Conservation (phyloP, 2,113 vertebrate species). For the Corapipo altera region DNA sequence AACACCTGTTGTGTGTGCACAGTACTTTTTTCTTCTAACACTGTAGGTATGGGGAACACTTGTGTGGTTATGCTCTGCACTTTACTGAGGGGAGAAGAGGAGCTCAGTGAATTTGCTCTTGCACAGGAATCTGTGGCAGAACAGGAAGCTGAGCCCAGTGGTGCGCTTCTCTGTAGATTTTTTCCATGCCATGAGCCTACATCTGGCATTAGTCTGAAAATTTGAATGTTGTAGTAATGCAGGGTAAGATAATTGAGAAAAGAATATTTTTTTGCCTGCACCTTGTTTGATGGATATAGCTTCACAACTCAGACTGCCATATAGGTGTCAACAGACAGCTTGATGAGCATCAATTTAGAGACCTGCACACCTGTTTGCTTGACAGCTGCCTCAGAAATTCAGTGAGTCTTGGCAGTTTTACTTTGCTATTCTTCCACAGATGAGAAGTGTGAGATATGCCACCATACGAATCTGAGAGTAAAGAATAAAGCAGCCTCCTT, state of each 20-base stretch:
- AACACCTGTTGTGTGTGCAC: neutral
- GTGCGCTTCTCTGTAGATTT: neutral
- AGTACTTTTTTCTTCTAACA: neutral
- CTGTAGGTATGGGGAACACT: neutral
- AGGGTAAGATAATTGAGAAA: neutral
- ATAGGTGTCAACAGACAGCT: neutral
- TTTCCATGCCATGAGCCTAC: neutral
- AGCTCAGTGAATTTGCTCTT: neutral
- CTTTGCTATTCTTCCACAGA: neutral
- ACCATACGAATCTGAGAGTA: neutral
- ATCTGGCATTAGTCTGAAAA: neutral
- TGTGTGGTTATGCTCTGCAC: neutral
- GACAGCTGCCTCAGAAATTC: neutral
- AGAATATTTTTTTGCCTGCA: neutral
- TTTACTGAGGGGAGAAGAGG: neutral
- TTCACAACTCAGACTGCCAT: neutral
- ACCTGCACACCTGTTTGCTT: fast-evolving
- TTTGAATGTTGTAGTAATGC: neutral
- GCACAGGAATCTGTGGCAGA: neutral
- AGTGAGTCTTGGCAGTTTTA: neutral
- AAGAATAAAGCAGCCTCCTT: neutral
- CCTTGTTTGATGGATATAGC: neutral
- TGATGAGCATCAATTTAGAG: neutral
- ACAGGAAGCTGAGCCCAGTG: neutral
- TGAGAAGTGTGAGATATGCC: neutral